These are phyloP conservation scores for Pelvicachromis taeniatus DNA, from an alignment of 2,113 vertebrate genomes.

Conservation along the genomic window DNA sequence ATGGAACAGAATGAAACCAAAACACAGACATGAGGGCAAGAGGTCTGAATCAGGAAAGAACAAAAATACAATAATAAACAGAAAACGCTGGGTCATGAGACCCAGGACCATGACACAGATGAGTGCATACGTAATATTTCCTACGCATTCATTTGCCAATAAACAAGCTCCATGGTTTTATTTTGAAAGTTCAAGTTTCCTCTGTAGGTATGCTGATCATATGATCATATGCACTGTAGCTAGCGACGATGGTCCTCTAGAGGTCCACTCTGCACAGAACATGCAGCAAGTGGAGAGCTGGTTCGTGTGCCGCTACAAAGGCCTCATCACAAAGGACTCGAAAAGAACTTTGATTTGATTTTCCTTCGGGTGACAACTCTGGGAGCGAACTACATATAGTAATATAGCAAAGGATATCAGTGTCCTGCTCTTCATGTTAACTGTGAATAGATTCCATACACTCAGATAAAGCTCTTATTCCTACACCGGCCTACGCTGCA, in stretches of 20 bases:
- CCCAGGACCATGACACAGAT: too few species aligned
- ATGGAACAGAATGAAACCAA: too few species aligned
- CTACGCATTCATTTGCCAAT: neutral
- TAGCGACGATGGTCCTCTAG: neutral
- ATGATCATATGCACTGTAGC: neutral
- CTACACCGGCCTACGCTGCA: neutral
- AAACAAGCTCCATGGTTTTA: neutral
- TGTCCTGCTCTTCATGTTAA: neutral
- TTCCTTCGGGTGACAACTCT: neutral
- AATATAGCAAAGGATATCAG: neutral
- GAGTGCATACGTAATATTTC: too few species aligned
- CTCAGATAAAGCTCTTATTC: neutral
- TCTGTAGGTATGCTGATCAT: neutral
- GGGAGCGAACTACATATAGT: neutral
- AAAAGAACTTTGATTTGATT: neutral
- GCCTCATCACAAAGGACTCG: neutral
- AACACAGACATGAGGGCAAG: too few species aligned
- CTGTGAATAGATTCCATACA: neutral
- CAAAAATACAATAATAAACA: too few species aligned
- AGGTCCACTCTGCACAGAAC: neutral
- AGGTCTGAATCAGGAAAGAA: too few species aligned
- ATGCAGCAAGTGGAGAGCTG: neutral
- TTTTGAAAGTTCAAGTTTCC: neutral
- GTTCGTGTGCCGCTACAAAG: neutral
- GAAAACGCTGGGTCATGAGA: too few species aligned